Percentiles rank a stretch among this genome's conserved stretches.
Conservation (phyloP, 2,797 vertebrate genomes). For the Coluber constrictor region DNA sequence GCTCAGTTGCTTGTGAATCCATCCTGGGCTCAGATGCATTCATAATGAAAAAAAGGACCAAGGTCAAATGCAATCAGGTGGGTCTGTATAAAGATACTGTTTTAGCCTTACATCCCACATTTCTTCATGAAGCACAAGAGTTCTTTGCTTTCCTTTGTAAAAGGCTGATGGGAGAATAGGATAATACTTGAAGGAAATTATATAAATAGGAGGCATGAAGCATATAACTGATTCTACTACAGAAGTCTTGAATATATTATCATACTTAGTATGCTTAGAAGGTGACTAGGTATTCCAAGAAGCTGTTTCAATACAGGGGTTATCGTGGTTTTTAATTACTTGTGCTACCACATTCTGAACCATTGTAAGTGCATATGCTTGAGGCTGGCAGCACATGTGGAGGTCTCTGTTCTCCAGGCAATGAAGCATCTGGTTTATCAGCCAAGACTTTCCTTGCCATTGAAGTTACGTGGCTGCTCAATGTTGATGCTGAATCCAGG, state of each 20-base stretch:
- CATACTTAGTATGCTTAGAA: not conserved
- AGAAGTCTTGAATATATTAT: not conserved
- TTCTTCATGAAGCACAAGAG: constrained; percentile 11
- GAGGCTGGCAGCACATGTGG: not conserved
- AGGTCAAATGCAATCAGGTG: constrained; percentile 34
- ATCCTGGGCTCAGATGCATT: not conserved
- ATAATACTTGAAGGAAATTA: not conserved
- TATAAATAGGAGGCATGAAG: not conserved
- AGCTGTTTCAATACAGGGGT: not conserved
- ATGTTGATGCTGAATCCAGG: not conserved
- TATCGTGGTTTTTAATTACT: not conserved
- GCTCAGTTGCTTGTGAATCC: constrained; percentile 25
- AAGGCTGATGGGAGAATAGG: not conserved
- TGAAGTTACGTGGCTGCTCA: not conserved
- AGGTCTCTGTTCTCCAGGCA: not conserved
- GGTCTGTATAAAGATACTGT: not conserved
- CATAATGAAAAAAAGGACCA: constrained; percentile 12
- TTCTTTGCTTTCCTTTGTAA: not conserved
- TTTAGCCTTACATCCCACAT: not conserved
- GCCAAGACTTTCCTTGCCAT: not conserved
- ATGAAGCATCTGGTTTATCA: not conserved
- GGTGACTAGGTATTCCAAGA: not conserved
- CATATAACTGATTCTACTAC: not conserved
- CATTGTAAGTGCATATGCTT: not conserved
- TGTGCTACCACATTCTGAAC: not conserved